phyloP scores from a whole-genome alignment of 2,113 vertebrate genomes.

The Dasyurus viverrinus region DNA sequence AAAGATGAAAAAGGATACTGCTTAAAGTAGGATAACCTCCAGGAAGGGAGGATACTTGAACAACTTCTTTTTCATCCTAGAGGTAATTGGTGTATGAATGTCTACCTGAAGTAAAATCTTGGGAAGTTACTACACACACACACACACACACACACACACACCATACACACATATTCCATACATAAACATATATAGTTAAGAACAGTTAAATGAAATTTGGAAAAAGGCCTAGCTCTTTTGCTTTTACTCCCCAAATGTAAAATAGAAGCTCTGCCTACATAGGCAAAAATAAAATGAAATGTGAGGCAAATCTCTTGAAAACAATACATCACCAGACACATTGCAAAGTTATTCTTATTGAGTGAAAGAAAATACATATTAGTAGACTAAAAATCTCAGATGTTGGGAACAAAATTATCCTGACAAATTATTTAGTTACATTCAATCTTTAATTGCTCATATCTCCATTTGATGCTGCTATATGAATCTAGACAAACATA shows the following conservation, averaged over 20 bases:
- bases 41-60: not conserved
- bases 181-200: not conserved
- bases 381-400: not conserved
- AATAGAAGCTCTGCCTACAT: not conserved
- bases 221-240: not conserved
- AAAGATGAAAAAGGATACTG: not conserved
- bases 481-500: not conserved
- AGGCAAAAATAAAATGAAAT: not conserved
- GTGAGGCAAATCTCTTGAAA: not conserved
- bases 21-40: not conserved
- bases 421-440: not conserved
- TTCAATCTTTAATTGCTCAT: not conserved
- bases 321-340: not conserved
- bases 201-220: not conserved
- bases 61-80: not conserved
- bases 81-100: not conserved
- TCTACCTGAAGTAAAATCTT: not conserved
- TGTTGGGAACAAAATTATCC: not conserved
- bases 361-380: not conserved
- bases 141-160: rapidly evolving
- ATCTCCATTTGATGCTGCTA: not conserved
- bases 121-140: not conserved
- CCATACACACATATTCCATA: too few relatives aligned
- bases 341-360: not conserved
- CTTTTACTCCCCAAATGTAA: not conserved